These are phyloP conservation scores for Pseudomyrmex sp. DNA, from an alignment of 1,140 invertebrate species.

Conservation along the genomic window DNA sequence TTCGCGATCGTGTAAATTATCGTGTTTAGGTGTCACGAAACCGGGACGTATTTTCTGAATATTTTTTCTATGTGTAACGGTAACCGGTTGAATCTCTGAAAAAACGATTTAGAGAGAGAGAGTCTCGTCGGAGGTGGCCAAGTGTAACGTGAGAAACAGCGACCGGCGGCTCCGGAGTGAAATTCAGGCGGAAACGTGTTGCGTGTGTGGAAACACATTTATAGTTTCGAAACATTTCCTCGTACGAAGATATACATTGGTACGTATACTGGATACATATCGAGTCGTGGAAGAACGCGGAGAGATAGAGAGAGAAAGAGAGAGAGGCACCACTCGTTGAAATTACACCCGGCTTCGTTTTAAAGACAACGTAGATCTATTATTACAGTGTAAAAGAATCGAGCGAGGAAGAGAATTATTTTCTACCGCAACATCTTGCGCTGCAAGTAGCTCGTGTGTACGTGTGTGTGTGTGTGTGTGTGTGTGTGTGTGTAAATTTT, in stretches of 20 bases:
- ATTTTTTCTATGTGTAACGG: slow-evolving; percentile 57
- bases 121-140: no score
- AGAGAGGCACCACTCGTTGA: no score
- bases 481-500: background rate
- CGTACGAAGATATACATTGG: no score
- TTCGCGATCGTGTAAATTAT: background rate
- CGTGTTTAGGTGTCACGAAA: slow-evolving; percentile 54
- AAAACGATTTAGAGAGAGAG: slow-evolving; percentile 16
- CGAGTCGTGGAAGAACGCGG: no score
- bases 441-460: no score
- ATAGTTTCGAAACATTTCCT: no score
- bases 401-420: background rate
- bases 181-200: no score
- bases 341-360: background rate
- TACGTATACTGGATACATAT: no score
- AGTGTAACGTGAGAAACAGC: background rate
- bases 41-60: slow-evolving; percentile 52
- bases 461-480: no score
- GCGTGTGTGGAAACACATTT: no score
- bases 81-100: slow-evolving; percentile 23
- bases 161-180: no score
- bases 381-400: background rate
- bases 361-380: background rate
- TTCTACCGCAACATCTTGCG: background rate
- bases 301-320: no score